These are phyloP conservation scores for Aquatica leii DNA, from an alignment of 2,888 invertebrate species.

Conservation along the genomic window DNA sequence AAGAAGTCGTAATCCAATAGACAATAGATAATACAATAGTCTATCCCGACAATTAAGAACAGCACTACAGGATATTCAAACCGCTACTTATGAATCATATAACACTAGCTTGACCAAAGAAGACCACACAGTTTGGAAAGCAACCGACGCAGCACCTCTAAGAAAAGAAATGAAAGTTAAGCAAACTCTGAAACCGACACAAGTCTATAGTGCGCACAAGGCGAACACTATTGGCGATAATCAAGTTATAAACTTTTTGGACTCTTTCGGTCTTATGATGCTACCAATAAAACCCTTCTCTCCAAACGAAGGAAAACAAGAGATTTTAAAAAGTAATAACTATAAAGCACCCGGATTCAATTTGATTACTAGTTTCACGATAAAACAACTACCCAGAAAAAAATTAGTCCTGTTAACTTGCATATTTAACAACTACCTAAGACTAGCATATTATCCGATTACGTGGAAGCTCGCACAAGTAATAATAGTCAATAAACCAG, in stretches of 20 bases:
- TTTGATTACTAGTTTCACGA: not conserved
- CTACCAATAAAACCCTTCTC: slow-evolving; percentile 19
- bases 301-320: slow-evolving; percentile 16
- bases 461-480: slow-evolving; percentile 2
- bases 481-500: not conserved
- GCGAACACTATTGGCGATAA: slow-evolving; percentile 4
- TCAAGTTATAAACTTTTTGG: slow-evolving; percentile 11
- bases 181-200: not conserved
- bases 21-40: too few relatives aligned
- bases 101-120: slow-evolving; percentile 2
- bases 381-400: slow-evolving; percentile 6
- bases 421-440: not conserved
- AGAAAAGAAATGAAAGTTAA: not conserved
- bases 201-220: not conserved
- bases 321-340: slow-evolving; percentile 11
- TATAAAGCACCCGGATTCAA: slow-evolving; percentile 13
- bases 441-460: slow-evolving; percentile 1
- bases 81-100: not conserved
- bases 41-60: too few relatives aligned
- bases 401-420: not conserved
- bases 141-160: not conserved
- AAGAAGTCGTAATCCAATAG: too few relatives aligned
- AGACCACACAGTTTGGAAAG: not conserved
- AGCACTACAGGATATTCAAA: too few relatives aligned
- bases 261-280: slow-evolving; percentile 11